A percentile compares a stretch with the other conserved stretches of the same genome.
phyloP scores from a whole-genome alignment of 2,113 vertebrate genomes.

The Panthera uncia region DNA sequence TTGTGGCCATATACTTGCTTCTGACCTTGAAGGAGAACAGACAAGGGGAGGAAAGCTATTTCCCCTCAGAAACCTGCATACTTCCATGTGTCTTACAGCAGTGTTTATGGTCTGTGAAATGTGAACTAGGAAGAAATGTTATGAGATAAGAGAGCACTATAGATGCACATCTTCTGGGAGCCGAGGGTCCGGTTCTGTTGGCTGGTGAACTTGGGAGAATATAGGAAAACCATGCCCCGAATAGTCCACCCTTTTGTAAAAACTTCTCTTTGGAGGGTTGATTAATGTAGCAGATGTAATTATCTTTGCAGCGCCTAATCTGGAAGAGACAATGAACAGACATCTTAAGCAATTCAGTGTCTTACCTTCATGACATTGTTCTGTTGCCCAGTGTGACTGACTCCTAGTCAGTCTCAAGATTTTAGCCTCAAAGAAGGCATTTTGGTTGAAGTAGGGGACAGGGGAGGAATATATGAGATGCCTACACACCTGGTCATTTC shows the following conservation, averaged over 20 bases:
- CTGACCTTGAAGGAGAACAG: background rate
- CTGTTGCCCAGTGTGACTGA: background rate
- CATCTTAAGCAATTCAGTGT: background rate
- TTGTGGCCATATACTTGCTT: fast-evolving
- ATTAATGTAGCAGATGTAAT: background rate
- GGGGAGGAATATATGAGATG: background rate
- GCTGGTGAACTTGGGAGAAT: background rate
- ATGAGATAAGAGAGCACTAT: background rate
- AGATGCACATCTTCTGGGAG: background rate
- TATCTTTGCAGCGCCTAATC: background rate
- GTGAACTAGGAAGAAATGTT: background rate
- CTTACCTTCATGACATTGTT: background rate
- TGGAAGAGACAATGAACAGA: background rate
- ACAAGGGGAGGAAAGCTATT: background rate
- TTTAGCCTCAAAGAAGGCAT: background rate
- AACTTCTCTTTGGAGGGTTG: background rate
- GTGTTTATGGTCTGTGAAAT: background rate
- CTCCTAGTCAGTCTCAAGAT: background rate
- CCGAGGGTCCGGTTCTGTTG: background rate
- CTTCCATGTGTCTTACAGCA: background rate
- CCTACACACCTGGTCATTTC: background rate
- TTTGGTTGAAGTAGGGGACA: background rate
- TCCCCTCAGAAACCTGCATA: background rate
- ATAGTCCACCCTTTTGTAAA: background rate
- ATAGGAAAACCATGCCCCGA: background rate